Conservation (phyloP, 2,888 invertebrate genomes). For the Sinelater perroti region DNA sequence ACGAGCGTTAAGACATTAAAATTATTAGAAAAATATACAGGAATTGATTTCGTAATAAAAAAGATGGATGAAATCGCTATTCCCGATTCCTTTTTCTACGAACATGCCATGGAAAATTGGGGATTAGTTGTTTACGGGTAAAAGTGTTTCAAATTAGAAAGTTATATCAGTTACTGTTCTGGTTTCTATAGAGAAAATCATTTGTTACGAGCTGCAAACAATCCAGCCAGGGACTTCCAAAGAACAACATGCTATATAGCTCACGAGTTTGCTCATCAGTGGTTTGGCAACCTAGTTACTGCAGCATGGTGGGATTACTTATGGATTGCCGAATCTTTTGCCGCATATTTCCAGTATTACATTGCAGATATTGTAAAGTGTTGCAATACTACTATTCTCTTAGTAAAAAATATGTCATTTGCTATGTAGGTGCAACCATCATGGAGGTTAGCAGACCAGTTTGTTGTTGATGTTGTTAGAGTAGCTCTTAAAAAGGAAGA, state of each 20-base stretch:
- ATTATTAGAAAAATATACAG: conserved; percentile 67
- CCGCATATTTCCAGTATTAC: conserved; percentile 63
- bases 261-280: conserved; percentile 67
- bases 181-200: not conserved
- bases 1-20: conserved; percentile 60
- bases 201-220: not conserved
- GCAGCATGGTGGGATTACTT: conserved; percentile 57
- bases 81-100: conserved; percentile 70
- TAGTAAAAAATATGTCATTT: too few relatives aligned
- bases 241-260: conserved; percentile 54
- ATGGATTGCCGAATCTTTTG: conserved; percentile 65
- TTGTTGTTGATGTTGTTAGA: conserved; percentile 47
- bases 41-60: conserved; percentile 63
- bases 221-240: not conserved
- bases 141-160: not conserved
- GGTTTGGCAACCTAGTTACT: conserved; percentile 62
- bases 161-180: not conserved
- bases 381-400: too few relatives aligned
- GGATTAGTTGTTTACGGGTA: conserved; percentile 64
- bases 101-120: conserved; percentile 90
- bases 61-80: conserved; percentile 83
- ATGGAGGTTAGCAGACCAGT: conserved; percentile 61
- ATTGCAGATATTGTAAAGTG: conserved; percentile 47
- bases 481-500: conserved; percentile 44
- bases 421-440: conserved; percentile 54